Conservation (phyloP, 2,797 vertebrate species). For the Ctenopoma kingsleyae region DNA sequence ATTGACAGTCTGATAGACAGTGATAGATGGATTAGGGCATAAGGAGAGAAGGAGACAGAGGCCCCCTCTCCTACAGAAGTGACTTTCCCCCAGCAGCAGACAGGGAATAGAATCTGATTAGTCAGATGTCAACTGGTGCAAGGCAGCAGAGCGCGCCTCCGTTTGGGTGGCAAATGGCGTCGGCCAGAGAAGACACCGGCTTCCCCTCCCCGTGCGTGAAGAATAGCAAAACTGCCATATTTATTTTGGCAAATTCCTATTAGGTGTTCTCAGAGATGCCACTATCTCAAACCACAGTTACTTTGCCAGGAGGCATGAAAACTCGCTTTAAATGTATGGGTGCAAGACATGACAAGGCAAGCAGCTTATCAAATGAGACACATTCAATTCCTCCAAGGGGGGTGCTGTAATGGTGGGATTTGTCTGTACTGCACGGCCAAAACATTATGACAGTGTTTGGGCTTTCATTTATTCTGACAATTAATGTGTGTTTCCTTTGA, state of each 20-base stretch:
- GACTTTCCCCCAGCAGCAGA: slow-evolving; percentile 69
- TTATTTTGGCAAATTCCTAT: slow-evolving; percentile 79
- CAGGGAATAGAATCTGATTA: slow-evolving; percentile 85
- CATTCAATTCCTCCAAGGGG: slow-evolving; percentile 54
- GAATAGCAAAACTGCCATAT: slow-evolving; percentile 74
- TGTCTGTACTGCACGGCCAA: slow-evolving; percentile 47
- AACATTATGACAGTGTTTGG: slow-evolving; percentile 58
- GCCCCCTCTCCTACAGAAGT: slow-evolving; percentile 50
- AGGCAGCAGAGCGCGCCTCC: slow-evolving; percentile 70
- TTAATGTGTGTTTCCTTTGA: slow-evolving; percentile 75
- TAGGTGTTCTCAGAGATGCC: slow-evolving; percentile 71
- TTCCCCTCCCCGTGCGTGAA: slow-evolving; percentile 51
- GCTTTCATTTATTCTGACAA: slow-evolving; percentile 70
- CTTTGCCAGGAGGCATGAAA: slow-evolving; percentile 75
- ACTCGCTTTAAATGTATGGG: slow-evolving; percentile 61
- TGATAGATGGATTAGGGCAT: slow-evolving; percentile 77
- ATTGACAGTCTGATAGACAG: slow-evolving; percentile 76
- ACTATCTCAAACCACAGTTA: slow-evolving; percentile 76
- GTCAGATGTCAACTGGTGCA: slow-evolving; percentile 83
- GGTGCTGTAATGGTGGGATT: slow-evolving; percentile 49
- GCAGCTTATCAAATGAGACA: slow-evolving; percentile 69
- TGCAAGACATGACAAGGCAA: slow-evolving; percentile 59
- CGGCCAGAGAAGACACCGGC: slow-evolving; percentile 60
- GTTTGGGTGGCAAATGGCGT: slow-evolving; percentile 82
- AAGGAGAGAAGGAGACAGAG: slow-evolving; percentile 42